Percentiles rank a stretch among this genome's conserved stretches.
These are phyloP conservation scores for Mamestra configurata DNA, from an alignment of 1,140 invertebrate species.

Conservation along the genomic window DNA sequence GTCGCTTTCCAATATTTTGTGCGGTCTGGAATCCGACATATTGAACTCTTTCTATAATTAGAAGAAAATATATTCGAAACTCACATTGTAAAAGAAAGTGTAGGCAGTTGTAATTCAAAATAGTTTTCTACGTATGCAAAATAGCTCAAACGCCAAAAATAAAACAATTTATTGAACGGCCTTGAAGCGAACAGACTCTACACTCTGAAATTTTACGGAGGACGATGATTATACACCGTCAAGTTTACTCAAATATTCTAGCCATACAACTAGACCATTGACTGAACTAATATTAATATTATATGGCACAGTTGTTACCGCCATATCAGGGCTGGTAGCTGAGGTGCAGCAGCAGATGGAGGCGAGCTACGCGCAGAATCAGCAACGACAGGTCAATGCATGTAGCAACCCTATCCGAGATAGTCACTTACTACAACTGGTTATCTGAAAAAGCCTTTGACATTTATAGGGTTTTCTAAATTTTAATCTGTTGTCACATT, in stretches of 20 bases:
- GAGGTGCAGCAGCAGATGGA: conserved; percentile 91
- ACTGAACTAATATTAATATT: conserved; percentile 59
- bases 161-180: background rate
- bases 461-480: background rate
- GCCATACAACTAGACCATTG: background rate
- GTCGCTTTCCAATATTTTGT: conserved; percentile 7
- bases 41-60: background rate
- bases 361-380: conserved; percentile 84
- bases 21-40: background rate
- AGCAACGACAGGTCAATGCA: conserved; percentile 85
- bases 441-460: background rate
- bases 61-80: background rate
- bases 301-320: conserved; percentile 90
- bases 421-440: conserved; percentile 2
- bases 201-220: background rate
- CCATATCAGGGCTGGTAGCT: conserved; percentile 92
- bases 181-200: background rate
- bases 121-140: background rate
- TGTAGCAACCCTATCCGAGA: conserved; percentile 54
- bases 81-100: background rate
- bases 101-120: no score
- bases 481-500: no score
- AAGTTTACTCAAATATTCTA: background rate
- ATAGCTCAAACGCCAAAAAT: background rate
- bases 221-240: no score